Conservation (phyloP, 2,113 vertebrate genomes). For the Prolemur simus region DNA sequence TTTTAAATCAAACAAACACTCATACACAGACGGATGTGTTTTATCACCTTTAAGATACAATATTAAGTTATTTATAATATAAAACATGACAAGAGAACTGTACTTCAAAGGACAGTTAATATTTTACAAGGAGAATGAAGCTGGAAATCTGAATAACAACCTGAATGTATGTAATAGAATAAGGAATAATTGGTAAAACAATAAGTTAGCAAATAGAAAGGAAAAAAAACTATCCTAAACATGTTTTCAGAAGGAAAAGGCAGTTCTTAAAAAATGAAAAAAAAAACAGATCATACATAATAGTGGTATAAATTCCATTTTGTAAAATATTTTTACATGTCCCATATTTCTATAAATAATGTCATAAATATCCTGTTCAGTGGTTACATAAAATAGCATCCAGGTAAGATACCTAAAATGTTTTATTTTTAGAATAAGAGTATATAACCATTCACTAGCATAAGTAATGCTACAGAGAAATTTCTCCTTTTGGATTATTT, state of each 20-base stretch:
- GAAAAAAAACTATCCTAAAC: background rate
- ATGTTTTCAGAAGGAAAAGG: background rate
- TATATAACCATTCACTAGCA: background rate
- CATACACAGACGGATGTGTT: background rate
- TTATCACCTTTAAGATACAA: background rate
- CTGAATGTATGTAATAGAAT: background rate
- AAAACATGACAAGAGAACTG: background rate
- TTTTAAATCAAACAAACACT: background rate
- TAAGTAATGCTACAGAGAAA: background rate
- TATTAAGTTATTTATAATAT: background rate
- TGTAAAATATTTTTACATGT: conserved; percentile 30
- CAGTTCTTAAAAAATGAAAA: conserved; percentile 4
- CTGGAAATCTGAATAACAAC: background rate
- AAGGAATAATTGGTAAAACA: background rate
- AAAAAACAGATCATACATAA: background rate
- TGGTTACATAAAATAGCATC: background rate
- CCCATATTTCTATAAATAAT: background rate
- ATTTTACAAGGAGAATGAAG: conserved; percentile 3
- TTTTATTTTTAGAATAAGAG: background rate
- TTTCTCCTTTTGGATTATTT: background rate
- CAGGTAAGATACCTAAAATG: background rate
- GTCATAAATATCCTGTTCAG: background rate
- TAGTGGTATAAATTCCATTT: background rate
- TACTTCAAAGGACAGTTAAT: background rate
- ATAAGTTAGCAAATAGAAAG: background rate